phyloP scores from a whole-genome alignment of 2,113 vertebrate species.

The Sander vitreus region DNA sequence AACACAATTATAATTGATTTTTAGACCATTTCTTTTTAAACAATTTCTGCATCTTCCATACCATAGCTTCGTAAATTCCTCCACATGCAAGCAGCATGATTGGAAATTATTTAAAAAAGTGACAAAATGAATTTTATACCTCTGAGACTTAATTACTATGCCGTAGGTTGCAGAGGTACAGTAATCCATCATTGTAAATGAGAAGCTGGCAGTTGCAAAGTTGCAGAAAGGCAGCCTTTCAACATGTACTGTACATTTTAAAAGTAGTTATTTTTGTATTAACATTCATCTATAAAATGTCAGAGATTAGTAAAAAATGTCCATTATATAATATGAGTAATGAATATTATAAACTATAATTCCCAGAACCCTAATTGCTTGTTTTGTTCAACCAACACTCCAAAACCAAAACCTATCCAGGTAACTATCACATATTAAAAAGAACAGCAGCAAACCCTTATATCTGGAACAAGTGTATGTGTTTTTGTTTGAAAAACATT shows the following conservation, averaged over 20 bases:
- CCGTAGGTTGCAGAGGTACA: neutral
- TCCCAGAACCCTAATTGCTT: neutral
- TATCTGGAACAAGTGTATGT: neutral
- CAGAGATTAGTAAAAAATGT: neutral
- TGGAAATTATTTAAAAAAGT: neutral
- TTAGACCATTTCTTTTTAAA: neutral
- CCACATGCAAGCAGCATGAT: neutral
- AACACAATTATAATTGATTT: neutral
- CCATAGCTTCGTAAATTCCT: neutral
- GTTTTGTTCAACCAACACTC: neutral
- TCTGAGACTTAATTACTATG: neutral
- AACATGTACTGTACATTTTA: neutral
- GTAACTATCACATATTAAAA: too few species aligned
- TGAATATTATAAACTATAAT: neutral
- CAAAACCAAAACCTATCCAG: neutral
- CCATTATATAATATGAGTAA: neutral
- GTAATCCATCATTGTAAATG: neutral
- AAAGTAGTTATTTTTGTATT: neutral
- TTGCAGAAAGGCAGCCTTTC: neutral
- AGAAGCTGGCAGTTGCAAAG: neutral
- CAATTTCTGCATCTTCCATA: neutral
- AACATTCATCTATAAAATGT: neutral
- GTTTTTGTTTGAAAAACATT: too few species aligned
- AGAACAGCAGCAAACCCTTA: neutral
- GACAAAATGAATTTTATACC: accelerated